Base-by-base conservation (phyloP, 2,797 vertebrate genomes). In the Fratercula arctica region DNA sequence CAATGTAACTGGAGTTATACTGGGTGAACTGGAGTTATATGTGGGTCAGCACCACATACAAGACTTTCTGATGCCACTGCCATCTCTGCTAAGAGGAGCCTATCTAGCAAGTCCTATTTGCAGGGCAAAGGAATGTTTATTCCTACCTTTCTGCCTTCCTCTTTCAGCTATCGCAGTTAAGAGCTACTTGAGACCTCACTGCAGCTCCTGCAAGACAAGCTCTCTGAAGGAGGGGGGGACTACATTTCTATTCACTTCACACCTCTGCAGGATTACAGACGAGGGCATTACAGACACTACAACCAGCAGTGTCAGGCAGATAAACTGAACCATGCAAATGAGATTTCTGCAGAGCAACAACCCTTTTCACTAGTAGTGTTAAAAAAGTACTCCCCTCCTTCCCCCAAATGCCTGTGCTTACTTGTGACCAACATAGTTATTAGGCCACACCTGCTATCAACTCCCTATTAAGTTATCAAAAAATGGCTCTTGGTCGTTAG, bases 51-150 rank as follows among this genome's bases (percentile, higher is more conserved):
- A 77, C 26, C 41, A 77, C 7, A 4, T 13, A 24, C 4, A 19
- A 50, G 48, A 79, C 41, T 24, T 75, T 28, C 57, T 53, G 81
- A 70, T 59, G 56, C 41, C 37, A 37, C 46, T 75, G 61, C 41
- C 35, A 67, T 25, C 25, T 86, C 54, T 66, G 25, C 33, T 75
- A 77, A 82, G 54, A 92, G 28, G n/a, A 79, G 33, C 18, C 39
- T 45, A 39, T 37, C 50, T 37, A 77, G 43, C 25, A 91, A 60
- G 51, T 45, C 28, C 5, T 64, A 85, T 66, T 63, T 91, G 46
- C 51, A 89, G 33, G 23, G 14, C 66, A 91, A 80, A 83, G 41
- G 84, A 89, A 85, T 64, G n/a, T 61, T 74, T 67, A 83, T 67
- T 15, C 33, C 29, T 48, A 46, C 46, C 61, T 78, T 78, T 43